These are phyloP conservation scores for Oreohelix idahoensis DNA, from an alignment of 1,140 invertebrate species.

Conservation along the genomic window DNA sequence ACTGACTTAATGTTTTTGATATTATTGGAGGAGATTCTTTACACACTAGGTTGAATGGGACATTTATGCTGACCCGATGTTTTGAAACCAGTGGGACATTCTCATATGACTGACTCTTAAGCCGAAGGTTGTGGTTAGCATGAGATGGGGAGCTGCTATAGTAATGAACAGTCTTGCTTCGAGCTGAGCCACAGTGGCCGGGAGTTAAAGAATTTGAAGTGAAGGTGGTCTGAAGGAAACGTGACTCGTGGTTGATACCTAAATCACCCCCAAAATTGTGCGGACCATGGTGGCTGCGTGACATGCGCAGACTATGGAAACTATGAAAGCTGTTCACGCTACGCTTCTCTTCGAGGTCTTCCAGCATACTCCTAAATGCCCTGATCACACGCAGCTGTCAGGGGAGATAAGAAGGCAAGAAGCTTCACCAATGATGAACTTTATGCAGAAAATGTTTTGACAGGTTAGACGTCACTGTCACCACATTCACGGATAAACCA, in stretches of 20 bases:
- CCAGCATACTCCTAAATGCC: conserved; percentile 99
- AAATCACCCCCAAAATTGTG: conserved; percentile 63
- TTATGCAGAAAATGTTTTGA: neutral
- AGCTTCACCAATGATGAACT: neutral
- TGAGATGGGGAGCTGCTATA: conserved; percentile 44
- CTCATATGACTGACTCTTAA: conserved; percentile 68
- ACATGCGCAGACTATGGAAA: conserved; percentile 92
- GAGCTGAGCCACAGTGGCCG: neutral
- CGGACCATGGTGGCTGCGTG: conserved; percentile 83
- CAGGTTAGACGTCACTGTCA: neutral
- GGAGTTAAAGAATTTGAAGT: conserved; percentile 31
- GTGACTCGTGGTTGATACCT: conserved; percentile 13
- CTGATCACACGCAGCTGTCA: conserved; percentile 98
- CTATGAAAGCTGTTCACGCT: conserved; percentile 95
- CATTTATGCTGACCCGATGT: conserved; percentile 60
- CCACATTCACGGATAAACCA: too few species aligned
- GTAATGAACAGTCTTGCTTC: conserved; percentile 16
- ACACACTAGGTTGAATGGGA: conserved; percentile 58
- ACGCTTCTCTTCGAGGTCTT: conserved; percentile 99
- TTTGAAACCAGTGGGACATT: conserved; percentile 67
- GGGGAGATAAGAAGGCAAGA: conserved; percentile 27
- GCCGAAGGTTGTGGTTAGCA: conserved; percentile 49
- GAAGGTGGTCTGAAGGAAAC: conserved; percentile 49
- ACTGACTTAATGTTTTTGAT: conserved; percentile 51
- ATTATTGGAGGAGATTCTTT: conserved; percentile 54